A percentile compares a stretch with the other conserved stretches of the same genome.
These are phyloP conservation scores for Tetranychus cinnabarinus DNA, from an alignment of 1,140 invertebrate species.

Conservation along the genomic window DNA sequence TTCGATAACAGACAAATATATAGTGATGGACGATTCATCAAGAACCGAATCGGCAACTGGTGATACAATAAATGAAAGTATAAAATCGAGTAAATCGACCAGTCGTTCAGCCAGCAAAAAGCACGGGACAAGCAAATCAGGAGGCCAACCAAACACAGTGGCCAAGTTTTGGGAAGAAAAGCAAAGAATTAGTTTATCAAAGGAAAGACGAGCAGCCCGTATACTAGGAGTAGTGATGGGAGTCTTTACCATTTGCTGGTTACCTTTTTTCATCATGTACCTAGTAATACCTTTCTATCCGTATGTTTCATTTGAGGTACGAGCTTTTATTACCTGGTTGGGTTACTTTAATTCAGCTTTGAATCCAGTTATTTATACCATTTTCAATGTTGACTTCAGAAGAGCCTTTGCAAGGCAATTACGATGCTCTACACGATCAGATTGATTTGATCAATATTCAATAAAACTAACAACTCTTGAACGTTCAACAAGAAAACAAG, in stretches of 20 bases:
- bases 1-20: no score
- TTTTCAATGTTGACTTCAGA: conserved; percentile 88
- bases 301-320: conserved; percentile 27
- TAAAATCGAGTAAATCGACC: no score
- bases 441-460: no score
- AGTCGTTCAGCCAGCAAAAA: neutral
- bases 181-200: conserved; percentile 69
- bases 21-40: no score
- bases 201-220: conserved; percentile 68
- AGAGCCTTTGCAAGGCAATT: conserved; percentile 48
- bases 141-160: conserved; percentile 21
- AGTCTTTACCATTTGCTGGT: conserved; percentile 79
- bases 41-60: no score
- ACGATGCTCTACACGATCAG: neutral
- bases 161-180: conserved; percentile 57
- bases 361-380: conserved; percentile 95
- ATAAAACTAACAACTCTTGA: neutral
- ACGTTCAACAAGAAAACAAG: neutral
- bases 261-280: conserved; percentile 89
- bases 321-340: conserved; percentile 74
- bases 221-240: conserved; percentile 74
- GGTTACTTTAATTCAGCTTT: conserved; percentile 70
- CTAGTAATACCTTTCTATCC: conserved; percentile 67
- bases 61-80: no score
- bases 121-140: conserved; percentile 3